Percentiles rank a stretch among this genome's conserved stretches.
These are phyloP conservation scores for Mobula birostris DNA, from an alignment of 2,113 vertebrate species.

Conservation along the genomic window DNA sequence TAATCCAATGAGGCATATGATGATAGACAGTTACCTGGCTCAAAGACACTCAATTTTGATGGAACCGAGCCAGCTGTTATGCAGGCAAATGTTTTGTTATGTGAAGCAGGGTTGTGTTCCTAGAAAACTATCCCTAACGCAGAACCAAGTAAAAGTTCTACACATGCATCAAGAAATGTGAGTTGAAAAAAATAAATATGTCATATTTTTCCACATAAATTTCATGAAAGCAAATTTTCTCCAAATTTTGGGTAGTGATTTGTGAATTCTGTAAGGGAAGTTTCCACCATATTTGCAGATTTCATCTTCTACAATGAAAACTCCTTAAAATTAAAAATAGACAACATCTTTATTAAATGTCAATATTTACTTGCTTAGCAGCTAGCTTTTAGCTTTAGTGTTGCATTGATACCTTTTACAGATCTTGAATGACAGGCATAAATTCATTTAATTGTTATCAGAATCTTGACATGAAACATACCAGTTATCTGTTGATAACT, in stretches of 20 bases:
- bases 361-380: background rate
- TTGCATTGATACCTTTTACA: background rate
- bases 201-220: too few species aligned
- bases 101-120: too few species aligned
- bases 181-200: too few species aligned
- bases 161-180: too few species aligned
- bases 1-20: background rate
- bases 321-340: background rate
- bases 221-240: too few species aligned
- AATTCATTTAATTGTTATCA: background rate
- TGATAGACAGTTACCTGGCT: background rate
- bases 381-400: too few species aligned
- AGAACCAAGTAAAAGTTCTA: too few species aligned
- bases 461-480: background rate
- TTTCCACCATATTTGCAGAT: too few species aligned
- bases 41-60: background rate
- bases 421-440: background rate
- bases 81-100: too few species aligned
- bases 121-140: too few species aligned
- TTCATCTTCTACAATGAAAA: background rate
- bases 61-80: background rate
- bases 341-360: background rate
- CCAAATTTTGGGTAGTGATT: too few species aligned
- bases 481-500: conserved; percentile 1
- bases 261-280: too few species aligned